Base-by-base conservation (phyloP, 2,797 vertebrate species). In the Bovichtus diacanthus region DNA sequence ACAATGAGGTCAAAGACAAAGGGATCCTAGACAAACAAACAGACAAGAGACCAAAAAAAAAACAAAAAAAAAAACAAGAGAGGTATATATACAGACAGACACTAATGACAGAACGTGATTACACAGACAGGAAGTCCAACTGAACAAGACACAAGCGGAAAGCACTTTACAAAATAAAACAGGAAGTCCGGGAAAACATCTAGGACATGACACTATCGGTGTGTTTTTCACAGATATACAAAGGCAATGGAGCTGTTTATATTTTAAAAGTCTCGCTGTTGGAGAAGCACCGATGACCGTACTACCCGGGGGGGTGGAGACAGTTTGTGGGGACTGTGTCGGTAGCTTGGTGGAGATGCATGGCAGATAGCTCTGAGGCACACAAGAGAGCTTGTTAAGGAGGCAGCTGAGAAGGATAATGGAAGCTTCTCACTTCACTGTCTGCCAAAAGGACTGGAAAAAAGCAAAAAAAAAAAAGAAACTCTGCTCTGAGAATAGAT, bases 301-400 rank as follows among this genome's bases (percentile, higher is more conserved):
- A 16, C 60, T 60, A 61, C 80, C 76, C 23, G 31, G 67, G 13
- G 61, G n/a, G 70, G 66, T 49, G 49, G 53, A 74, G 56, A 59
- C 50, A 54, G 79, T 81, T 86, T 85, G 87, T 46, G 38, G 81
- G 54, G 74, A 90, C 78, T 76, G 56, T 75, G 84, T 79, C 1
- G 2, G 65, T 76, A 23, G 76, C 53, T 79, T 70, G 80, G 81
- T 59, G 55, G 68, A 89, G 87, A 83, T 86, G 74, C 8, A 18
- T 51, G 54, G 71, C 76, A 63, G 83, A 88, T 92, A 72, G 84
- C 88, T 91, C 54, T 56, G 70, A 88, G 91, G 88, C 83, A 78
- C 90, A 90, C 90, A 90, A 82, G 87, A 93, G 90, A 92, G 87
- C 91, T 92, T 78, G 84, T 92, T 93, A 92, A 88, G 76, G 84